Percentiles rank a stretch among this genome's conserved stretches.
Evolutionary conservation across 2,888 invertebrate genomes (phyloP).

Genomic region (Cephus pygmeus): DNA sequence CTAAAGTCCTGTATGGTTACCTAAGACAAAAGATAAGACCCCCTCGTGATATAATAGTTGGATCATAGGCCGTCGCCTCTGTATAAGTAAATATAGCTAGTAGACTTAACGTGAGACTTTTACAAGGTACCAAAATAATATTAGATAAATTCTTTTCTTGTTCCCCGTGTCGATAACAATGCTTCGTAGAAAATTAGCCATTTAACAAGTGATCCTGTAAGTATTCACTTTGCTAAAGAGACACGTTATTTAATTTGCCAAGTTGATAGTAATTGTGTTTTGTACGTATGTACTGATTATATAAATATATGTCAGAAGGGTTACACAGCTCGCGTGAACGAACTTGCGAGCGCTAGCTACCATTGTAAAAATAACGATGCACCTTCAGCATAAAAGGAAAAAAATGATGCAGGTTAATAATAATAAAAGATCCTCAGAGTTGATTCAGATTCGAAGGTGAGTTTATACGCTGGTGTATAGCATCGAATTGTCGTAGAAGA

Average conservation of each 20-base stretch:
- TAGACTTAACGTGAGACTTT: not conserved
- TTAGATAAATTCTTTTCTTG: not conserved
- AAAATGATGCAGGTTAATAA: not conserved
- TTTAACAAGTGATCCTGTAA: not conserved
- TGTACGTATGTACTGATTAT: not conserved
- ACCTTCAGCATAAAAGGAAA: not conserved
- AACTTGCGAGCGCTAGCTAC: not conserved
- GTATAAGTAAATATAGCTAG: not conserved
- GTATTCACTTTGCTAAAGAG: not conserved
- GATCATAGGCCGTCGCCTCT: not conserved
- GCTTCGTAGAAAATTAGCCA: not conserved
- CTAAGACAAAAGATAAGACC: not conserved
- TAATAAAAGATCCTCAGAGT: not conserved
- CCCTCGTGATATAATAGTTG: not conserved
- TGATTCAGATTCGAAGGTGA: not conserved
- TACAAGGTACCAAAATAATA: not conserved
- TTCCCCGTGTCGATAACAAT: not conserved
- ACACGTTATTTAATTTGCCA: not conserved
- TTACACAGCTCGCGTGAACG: not conserved
- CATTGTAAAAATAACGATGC: conserved; percentile 3
- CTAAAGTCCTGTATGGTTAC: not conserved
- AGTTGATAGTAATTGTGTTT: not conserved
- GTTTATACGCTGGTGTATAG: not conserved
- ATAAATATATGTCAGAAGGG: not conserved
- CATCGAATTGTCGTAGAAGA: conserved; percentile 4